Evolutionary conservation across 2,888 invertebrate species (phyloP), one percentile per base, ranked within the genome.

Genomic region (Stictocephala bisonia): DNA sequence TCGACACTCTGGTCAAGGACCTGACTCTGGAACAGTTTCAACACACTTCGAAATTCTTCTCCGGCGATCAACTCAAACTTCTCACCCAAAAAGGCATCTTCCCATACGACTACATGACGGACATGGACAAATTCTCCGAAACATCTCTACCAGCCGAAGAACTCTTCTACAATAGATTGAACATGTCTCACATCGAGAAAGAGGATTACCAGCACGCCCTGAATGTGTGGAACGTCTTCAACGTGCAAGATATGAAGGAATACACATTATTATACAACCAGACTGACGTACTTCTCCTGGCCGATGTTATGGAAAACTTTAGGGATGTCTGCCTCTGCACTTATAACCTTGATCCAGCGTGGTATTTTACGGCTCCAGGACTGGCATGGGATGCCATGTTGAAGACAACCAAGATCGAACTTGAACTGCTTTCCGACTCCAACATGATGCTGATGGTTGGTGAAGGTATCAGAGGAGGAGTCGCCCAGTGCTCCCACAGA

Each of bases 121-220:
- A 15, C 24, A 68, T 53, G 56, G 20, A 20, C 0, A 66, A 70
- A 53, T 44, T 77, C 11, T 35, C 60, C 1, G 75, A 77, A 7
- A 73, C 66, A 0, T 2, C 1, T 29, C 29, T 82, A 72, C 82
- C 81, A 27, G 3, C 50, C 4, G 77, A 74, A 69, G 64, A 75
- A 24, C 3, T 51, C 3, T 81, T 82, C 77, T 80, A 77, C 74
- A 80, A 77, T 73, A 53, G 20, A 11, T 24, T 80, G 13, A 78
- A 41, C 11, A 69, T 81, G 56, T 48, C 74, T 18, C 20, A 75
- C 22, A 79, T 81, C 26, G 74, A 72, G 20, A 72, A 78, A 7
- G 74, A 72, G 15, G 81, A 82, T 53, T 83, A 83, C 75, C 40
- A 76, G 13, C 82, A 81, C 78, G 83, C 83, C 3, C 31, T 75